Base-by-base conservation (phyloP, 2,888 invertebrate genomes). In the Pandemis cinnamomeana region DNA sequence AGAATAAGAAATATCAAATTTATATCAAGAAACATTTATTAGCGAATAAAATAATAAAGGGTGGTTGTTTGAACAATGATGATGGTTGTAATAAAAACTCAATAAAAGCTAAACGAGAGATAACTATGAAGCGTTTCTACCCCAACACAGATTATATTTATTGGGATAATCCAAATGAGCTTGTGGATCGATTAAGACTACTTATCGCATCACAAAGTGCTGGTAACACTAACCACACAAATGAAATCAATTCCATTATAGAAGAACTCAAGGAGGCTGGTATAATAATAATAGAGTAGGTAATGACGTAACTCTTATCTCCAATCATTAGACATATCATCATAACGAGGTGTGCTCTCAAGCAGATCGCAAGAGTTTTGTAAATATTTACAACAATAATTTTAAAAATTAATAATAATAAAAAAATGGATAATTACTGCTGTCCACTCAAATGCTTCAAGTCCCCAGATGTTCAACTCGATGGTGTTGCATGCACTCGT, bases 121-220 rank as follows among this genome's bases (percentile, higher is more conserved):
- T 46, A 58, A 60, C 60, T n/a, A 68, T 46, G 15, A 68, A 70
- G 53, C 62, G n/a, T n/a, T 62, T 70, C 51, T 62, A 62, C 36
- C 51, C 62, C 0, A 71, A 75, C 44, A 66, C 71, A 13, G 75
- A 72, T 51, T 81, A 81, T 76, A 72, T 76, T 7, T 61, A 61
- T 41, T 58, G 58, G 58, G 58, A 58, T 58, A 15, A 58, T 58
- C 62, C 62, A 11, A 62, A 62, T 42, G 62, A 62, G n/a, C 42
- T 62, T n/a, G 42, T 62, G 4, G 62, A 62, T 42, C 62, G 62
- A n/a, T 62, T 62, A 42, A 5, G 42, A n/a, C 13, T 62, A 7
- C n/a, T 62, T 13, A 42, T 62, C 5, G 62, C 62, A 6, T 63
- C 63, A 7, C 44, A 63, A 20, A 46, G 42, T 44, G 63, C 20